A percentile compares a stretch with the other conserved stretches of the same genome.
phyloP scores from a whole-genome alignment of 2,113 vertebrate genomes.

The Calcarius ornatus region DNA sequence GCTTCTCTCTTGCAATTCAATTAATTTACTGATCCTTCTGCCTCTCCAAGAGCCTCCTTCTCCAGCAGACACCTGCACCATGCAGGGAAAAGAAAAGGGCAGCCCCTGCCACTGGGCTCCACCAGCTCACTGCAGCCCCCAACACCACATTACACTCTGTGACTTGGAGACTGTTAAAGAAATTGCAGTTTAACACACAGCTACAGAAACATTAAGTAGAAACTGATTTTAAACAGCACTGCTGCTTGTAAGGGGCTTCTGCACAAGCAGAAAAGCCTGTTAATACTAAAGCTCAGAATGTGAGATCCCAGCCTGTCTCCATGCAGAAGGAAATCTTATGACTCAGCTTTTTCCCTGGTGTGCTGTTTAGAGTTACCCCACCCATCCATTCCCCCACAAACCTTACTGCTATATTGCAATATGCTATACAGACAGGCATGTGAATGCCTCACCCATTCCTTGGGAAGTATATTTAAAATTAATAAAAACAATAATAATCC shows the following conservation, averaged over 20 bases:
- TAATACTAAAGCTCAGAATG: not conserved
- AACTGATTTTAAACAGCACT: not conserved
- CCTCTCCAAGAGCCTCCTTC: not conserved
- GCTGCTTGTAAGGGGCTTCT: not conserved
- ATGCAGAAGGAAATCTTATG: constrained; percentile 6
- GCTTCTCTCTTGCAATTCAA: not conserved
- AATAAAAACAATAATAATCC: not conserved
- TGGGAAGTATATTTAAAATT: not conserved
- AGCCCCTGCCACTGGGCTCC: not conserved
- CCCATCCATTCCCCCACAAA: constrained; percentile 4
- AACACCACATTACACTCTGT: not conserved
- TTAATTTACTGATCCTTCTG: not conserved
- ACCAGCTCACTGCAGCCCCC: not conserved
- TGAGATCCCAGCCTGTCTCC: not conserved
- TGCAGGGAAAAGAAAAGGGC: not conserved
- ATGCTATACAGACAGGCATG: not conserved
- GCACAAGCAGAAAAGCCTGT: not conserved
- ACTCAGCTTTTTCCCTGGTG: constrained; percentile 49
- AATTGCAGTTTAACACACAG: not conserved
- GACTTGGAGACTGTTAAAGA: not conserved
- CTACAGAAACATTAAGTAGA: not conserved
- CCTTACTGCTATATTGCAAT: not conserved
- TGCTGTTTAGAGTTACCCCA: constrained; percentile 19
- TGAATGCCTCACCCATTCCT: not conserved
- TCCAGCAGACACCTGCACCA: not conserved